Base-by-base conservation (phyloP, 2,113 vertebrate genomes). In the Okapia johnstoni region DNA sequence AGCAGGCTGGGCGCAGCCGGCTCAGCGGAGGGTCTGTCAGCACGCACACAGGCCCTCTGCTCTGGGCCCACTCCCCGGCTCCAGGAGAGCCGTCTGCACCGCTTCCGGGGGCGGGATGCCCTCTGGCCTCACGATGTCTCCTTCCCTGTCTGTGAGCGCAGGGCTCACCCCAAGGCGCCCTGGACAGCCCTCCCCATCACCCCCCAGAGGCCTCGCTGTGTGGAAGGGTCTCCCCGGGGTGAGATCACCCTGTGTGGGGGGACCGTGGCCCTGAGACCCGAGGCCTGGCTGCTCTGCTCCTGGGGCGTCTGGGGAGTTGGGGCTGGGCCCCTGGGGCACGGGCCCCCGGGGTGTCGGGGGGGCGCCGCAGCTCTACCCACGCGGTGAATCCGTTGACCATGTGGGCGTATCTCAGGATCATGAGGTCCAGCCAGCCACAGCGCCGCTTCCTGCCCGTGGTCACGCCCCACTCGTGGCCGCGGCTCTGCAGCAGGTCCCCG, bases 361-460 rank as follows among this genome's bases (percentile, higher is more conserved):
- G 76, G 9, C 0, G 10, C 2, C 12, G 2, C 3, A 83, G 98
- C 97, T 97, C 15, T 94, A 98, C 99, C 99, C 98, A 99, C 99
- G 99, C 99, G 7, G 99, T 99, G 98, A 99, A 99, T 93, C 99
- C 99, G 61, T 99, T 99, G 98, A 99, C 99, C 99, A 99, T 99
- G 97, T 99, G 99, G 48, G 99, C 99, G 1, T 99, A 99, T 99
- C 99, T 99, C 94, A 99, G 99, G 86, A 99, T 99, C 98, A 99
- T 98, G 90, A 99, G 99, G 98, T 99, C 99, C 98, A 99, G 98
- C 99, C 99, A 99, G 97, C 99, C 99, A 12, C 99, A 99, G 96
- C 99, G 99, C 7, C 99, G 98, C 98, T 99, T 99, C 98, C 99
- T 99, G 98, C 99, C 99, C 0, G 99, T 99, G 95, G 99, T 99